Evolutionary conservation across 2,888 invertebrate species (phyloP).

Genomic region (Monoplex corrugatus): DNA sequence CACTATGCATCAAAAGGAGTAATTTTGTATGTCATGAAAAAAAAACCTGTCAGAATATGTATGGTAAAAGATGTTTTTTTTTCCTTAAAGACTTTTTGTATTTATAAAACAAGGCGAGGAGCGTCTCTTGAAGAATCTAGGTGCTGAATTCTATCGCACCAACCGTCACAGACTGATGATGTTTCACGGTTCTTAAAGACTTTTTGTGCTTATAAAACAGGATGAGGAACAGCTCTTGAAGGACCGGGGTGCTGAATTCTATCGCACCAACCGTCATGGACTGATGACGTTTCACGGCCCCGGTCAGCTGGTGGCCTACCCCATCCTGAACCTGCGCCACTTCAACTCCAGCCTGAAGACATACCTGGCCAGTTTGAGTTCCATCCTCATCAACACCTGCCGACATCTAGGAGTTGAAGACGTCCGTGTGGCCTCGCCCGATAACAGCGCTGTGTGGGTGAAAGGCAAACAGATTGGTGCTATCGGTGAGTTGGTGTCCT

Average conservation of each 20-base stretch:
- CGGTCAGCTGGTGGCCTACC: constrained; percentile 97
- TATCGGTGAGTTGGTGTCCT: constrained; percentile 72
- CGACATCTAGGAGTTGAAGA: constrained; percentile 86
- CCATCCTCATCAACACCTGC: constrained; percentile 78
- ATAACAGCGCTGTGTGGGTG: constrained; percentile 94
- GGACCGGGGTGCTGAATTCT: constrained; percentile 90
- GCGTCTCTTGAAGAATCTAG: constrained; percentile 86
- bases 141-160: constrained; percentile 92
- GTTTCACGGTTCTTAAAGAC: no score
- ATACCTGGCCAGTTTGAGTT: constrained; percentile 80
- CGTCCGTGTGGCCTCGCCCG: constrained; percentile 87
- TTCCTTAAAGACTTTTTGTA: no score
- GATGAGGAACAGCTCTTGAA: constrained; percentile 86
- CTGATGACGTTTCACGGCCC: constrained; percentile 99
- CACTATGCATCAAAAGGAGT: constrained; percentile 28
- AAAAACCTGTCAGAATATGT: no score
- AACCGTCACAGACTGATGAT: constrained; percentile 98
- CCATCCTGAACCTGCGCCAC: constrained; percentile 91
- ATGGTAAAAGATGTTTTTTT: no score
- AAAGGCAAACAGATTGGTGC: constrained; percentile 80
- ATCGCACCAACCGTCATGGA: constrained; percentile 94
- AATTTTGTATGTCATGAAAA: no score
- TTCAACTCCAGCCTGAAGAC: constrained; percentile 88
- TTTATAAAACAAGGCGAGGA: constrained; percentile 82
- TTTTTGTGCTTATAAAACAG: no score